Base-by-base conservation (phyloP, 2,888 invertebrate species). In the Alcis repandata region DNA sequence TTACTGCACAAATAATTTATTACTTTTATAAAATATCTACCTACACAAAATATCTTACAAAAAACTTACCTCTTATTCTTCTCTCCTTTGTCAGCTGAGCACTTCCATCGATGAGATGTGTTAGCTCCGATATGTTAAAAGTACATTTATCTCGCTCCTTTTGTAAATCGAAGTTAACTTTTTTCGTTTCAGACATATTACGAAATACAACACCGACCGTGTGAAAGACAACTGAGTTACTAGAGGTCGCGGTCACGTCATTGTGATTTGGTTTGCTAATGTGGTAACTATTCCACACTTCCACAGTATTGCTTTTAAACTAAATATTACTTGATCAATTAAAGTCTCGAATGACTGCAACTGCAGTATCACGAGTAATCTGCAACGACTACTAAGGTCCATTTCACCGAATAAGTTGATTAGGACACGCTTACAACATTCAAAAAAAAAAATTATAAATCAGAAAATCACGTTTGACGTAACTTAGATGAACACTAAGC, bases 51-150 rank as follows among this genome's bases (percentile, higher is more conserved):
- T n/a, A n/a, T n/a, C n/a, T n/a, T n/a, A 32, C 13, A 15, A 17
- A 10, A 43, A 27, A 72, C 49, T 72, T 84, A 93, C 94, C 94
- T 86, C 88, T 83, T 71, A 86, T 88, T 66, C 81, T 95, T 72
- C 97, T 95, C 76, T 95, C 95, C 57, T 92, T 89, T 1, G 97
- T 97, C 87, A 96, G 96, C 59, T 96, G 94, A 59, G 90, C 88
- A n/a, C 96, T 96, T 7, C 98, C 98, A 88, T 97, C 97, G 73
- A 97, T 93, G 71, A 97, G 93, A 82, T 96, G 89, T 0, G 97
- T 97, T 71, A 98, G 92, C 89, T 98, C 98, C 62, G 91, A 87
- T 1, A 95, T 89, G 83, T 96, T 93, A 82, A 97, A 97, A n/a
- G 95, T 95, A 77, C 97, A 97, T 75, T 95, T 95, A 69, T 95